Conservation (phyloP, 2,797 vertebrate genomes). For the Novumbra hubbsi region DNA sequence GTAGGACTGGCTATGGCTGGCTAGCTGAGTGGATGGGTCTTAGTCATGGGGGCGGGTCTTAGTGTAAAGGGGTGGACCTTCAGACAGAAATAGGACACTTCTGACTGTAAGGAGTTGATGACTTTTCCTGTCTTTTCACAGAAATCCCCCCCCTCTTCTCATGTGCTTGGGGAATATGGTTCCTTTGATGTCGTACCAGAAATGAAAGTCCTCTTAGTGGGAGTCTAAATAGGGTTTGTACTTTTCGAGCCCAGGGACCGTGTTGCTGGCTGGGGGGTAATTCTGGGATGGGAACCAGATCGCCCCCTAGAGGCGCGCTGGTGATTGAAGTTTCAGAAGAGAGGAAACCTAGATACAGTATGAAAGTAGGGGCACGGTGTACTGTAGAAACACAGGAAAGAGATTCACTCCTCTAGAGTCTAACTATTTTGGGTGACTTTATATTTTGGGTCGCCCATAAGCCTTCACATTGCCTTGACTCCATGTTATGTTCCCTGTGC, state of each 20-base stretch:
- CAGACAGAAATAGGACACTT: slow-evolving; percentile 45
- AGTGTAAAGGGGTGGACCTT: slow-evolving; percentile 7
- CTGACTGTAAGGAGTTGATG: slow-evolving; percentile 43
- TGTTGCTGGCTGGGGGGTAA: slow-evolving; percentile 39
- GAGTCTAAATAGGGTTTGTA: slow-evolving; percentile 52
- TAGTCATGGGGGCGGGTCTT: slow-evolving; percentile 27
- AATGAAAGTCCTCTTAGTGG: slow-evolving; percentile 42
- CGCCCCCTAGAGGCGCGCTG: slow-evolving; percentile 52
- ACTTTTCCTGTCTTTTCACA: slow-evolving; percentile 43
- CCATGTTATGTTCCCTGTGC: slow-evolving; percentile 1
- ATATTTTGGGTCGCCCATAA: slow-evolving; percentile 17
- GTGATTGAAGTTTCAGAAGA: slow-evolving; percentile 8
- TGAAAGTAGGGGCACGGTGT: not conserved
- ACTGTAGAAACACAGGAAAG: not conserved
- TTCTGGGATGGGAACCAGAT: slow-evolving; percentile 53
- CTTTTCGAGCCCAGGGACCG: slow-evolving; percentile 49
- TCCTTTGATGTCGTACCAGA: slow-evolving; percentile 31
- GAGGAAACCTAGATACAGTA: slow-evolving; percentile 47
- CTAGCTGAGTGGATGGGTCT: slow-evolving; percentile 29
- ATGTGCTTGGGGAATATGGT: slow-evolving; percentile 20
- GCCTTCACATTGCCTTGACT: slow-evolving; percentile 18
- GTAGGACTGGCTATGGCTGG: slow-evolving; percentile 25
- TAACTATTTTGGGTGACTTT: slow-evolving; percentile 32
- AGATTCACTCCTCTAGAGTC: slow-evolving; percentile 7
- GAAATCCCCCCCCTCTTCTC: slow-evolving; percentile 24